A percentile compares a stretch with the other conserved stretches of the same genome.
Evolutionary conservation across 2,797 vertebrate species (phyloP).

Genomic region (Sternarchorhynchus goeldii): DNA sequence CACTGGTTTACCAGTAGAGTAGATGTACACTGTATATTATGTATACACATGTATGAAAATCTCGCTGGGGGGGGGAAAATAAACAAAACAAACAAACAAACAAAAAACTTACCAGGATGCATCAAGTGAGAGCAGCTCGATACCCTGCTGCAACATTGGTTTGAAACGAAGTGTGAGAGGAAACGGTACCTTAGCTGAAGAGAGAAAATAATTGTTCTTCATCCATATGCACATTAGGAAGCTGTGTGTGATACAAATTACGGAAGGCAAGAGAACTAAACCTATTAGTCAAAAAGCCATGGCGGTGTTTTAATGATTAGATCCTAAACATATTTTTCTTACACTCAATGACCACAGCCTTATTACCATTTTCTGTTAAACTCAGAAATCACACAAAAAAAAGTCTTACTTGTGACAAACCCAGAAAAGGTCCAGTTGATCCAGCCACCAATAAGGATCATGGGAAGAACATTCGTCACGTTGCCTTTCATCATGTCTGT

Average conservation of each 20-base stretch:
- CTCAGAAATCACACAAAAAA: not conserved
- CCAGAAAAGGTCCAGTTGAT: constrained; percentile 99
- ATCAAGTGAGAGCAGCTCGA: constrained; percentile 95
- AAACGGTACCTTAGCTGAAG: constrained; percentile 94
- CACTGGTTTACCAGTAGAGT: no score
- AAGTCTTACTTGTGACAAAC: constrained; percentile 94
- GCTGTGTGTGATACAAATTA: not conserved
- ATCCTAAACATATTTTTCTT: not conserved
- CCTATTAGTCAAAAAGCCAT: not conserved
- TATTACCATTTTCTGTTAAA: not conserved
- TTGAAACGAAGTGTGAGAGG: constrained; percentile 97
- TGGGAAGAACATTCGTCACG: constrained; percentile 97
- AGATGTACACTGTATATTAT: not conserved
- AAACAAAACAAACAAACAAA: no score
- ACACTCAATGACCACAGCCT: not conserved
- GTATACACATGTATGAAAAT: not conserved
- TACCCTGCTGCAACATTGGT: constrained; percentile 98
- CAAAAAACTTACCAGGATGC: constrained; percentile 90
- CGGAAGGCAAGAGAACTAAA: not conserved
- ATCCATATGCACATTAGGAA: not conserved
- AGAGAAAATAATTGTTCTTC: constrained; percentile 15
- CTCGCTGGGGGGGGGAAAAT: not conserved
- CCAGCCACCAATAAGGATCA: constrained; percentile 99
- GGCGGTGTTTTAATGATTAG: not conserved
- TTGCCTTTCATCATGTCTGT: constrained; percentile 99